Base-by-base conservation (phyloP, 2,797 vertebrate genomes). In the Xenentodon cancila region DNA sequence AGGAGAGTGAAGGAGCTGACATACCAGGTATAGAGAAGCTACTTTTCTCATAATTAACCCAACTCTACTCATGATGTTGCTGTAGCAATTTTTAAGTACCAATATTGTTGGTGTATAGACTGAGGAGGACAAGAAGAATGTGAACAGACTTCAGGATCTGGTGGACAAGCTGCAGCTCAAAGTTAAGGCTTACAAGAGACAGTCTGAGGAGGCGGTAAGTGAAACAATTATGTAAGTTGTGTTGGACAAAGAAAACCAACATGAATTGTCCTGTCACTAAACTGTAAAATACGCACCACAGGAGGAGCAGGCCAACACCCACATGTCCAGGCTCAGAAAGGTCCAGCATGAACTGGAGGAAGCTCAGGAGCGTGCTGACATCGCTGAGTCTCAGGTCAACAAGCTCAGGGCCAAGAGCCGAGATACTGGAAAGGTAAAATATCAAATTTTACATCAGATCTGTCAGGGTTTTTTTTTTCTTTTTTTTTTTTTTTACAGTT, bases 71-170 rank as follows among this genome's bases (percentile, higher is more conserved):
- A n/a, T n/a, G n/a, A n/a, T n/a, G n/a, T n/a, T n/a, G n/a, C n/a
- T n/a, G n/a, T n/a, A n/a, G n/a, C n/a, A n/a, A n/a, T n/a, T n/a
- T n/a, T n/a, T n/a, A n/a, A n/a, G n/a, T n/a, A n/a, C n/a, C n/a
- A n/a, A n/a, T n/a, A n/a, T 4, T 7, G 3, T 40, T 49, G n/a
- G n/a, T 6, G 18, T 16, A 5, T 4, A 93, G 91, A 84, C 89
- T 71, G 96, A 98, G 65, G 96, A 98, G 86, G 96, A 97, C 82
- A 90, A 93, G 74, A 97, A 97, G 89, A 97, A 97, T 80, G 65
- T 94, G 9, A 72, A 65, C 52, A 94, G 96, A 71, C 95, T 97
- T 63, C 95, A 96, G 58, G 95, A 95, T 66, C 88, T 97, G 58
- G 95, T 96, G 20, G 95, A 96, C 84, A 97, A 96, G 68, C 89